Percentiles rank a stretch among this genome's conserved stretches.
Conservation (phyloP, 2,888 invertebrate genomes). For the Scotopteryx bipunctaria region DNA sequence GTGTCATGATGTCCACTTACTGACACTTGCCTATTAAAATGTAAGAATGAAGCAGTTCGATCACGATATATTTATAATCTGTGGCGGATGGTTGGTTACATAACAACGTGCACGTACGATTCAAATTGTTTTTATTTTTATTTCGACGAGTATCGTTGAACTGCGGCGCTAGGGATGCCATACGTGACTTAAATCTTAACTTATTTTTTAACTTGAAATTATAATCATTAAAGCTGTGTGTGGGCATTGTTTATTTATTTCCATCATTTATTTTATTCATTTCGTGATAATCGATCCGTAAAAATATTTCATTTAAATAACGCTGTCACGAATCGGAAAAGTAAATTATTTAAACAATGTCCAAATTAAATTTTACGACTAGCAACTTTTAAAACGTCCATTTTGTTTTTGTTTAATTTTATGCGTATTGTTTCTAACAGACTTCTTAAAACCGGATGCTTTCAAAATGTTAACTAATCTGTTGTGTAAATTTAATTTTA, state of each 20-base stretch:
- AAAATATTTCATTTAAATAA: slow-evolving; percentile 4
- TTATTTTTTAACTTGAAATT: slow-evolving; percentile 1
- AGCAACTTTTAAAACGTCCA: not conserved
- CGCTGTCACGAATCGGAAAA: not conserved
- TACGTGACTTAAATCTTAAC: slow-evolving; percentile 18
- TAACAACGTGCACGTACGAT: slow-evolving; percentile 40
- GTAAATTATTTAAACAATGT: slow-evolving; percentile 1
- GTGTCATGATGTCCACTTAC: too few species aligned
- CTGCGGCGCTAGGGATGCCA: slow-evolving; percentile 12
- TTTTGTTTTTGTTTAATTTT: not conserved
- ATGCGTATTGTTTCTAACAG: too few species aligned
- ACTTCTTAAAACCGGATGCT: too few species aligned
- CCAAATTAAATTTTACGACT: not conserved
- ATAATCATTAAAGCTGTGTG: slow-evolving; percentile 1
- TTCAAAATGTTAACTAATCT: too few species aligned
- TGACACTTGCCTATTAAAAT: too few species aligned
- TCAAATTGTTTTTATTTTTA: slow-evolving; percentile 42
- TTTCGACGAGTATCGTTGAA: slow-evolving; percentile 37
- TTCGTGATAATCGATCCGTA: slow-evolving; percentile 2
- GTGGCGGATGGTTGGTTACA: not conserved
- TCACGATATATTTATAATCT: not conserved
- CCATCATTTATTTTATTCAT: slow-evolving; percentile 1
- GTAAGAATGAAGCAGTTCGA: not conserved
- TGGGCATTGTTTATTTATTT: slow-evolving; percentile 13
- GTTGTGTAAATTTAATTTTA: too few species aligned